A percentile compares a stretch with the other conserved stretches of the same genome.
Conservation (phyloP, 2,113 vertebrate genomes). For the Paratilapia polleni region DNA sequence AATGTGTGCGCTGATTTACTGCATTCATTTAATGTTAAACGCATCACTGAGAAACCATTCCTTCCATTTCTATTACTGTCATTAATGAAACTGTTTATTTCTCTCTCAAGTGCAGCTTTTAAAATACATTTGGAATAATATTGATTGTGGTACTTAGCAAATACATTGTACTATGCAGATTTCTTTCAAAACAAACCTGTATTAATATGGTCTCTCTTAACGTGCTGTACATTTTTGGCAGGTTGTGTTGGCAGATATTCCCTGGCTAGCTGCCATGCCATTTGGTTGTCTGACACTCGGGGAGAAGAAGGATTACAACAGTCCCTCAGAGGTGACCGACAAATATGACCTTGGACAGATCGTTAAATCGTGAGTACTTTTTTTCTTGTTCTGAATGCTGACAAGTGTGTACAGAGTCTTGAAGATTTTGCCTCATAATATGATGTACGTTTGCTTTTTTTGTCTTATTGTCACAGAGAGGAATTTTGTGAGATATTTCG, state of each 20-base stretch:
- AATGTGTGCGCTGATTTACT: slow-evolving; percentile 31
- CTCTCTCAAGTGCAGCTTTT: not conserved
- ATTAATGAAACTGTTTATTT: slow-evolving; percentile 16
- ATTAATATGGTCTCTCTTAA: not conserved
- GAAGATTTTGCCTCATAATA: not conserved
- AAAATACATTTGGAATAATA: not conserved
- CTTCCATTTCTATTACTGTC: not conserved
- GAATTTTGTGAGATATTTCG: slow-evolving; percentile 99
- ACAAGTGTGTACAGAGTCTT: not conserved
- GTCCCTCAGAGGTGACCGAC: slow-evolving; percentile 95
- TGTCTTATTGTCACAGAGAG: slow-evolving; percentile 82
- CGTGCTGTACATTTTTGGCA: slow-evolving; percentile 8
- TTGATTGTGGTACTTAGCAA: not conserved
- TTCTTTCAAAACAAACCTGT: not conserved
- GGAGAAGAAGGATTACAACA: slow-evolving; percentile 99
- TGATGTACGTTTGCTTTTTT: not conserved
- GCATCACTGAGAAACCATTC: not conserved
- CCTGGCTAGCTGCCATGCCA: slow-evolving; percentile 90
- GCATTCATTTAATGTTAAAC: slow-evolving; percentile 26
- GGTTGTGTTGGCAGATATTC: slow-evolving; percentile 55
- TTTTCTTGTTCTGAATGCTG: not conserved
- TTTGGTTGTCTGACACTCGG: slow-evolving; percentile 98
- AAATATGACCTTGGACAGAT: slow-evolving; percentile 99
- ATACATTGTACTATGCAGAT: not conserved
- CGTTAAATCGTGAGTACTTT: slow-evolving; percentile 94